These are phyloP conservation scores for Bursaphelenchus okinawaensis DNA, from an alignment of 2,888 invertebrate genomes.

Conservation along the genomic window DNA sequence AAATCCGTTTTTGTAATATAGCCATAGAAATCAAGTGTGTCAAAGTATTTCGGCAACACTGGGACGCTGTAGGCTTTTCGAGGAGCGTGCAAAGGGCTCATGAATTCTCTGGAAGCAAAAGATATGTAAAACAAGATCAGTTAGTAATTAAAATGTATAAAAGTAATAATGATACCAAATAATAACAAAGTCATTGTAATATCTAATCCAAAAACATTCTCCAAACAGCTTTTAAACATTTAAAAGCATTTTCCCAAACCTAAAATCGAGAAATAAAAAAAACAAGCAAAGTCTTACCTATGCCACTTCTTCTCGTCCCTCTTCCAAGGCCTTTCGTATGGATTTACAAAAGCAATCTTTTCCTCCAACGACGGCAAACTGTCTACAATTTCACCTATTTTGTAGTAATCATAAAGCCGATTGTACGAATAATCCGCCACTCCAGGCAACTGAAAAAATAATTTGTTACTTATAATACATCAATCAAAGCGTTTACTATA, in stretches of 20 bases:
- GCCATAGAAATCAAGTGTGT: constrained; percentile 45
- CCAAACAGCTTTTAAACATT: too few relatives aligned
- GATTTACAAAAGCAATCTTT: constrained; percentile 51
- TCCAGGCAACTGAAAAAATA: background rate
- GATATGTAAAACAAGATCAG: background rate
- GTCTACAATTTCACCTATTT: constrained; percentile 46
- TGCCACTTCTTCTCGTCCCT: constrained; percentile 48
- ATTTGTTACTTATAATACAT: too few relatives aligned
- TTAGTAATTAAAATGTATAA: too few relatives aligned
- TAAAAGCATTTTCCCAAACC: too few relatives aligned
- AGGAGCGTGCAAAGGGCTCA: constrained; percentile 39
- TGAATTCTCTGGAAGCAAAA: constrained; percentile 35
- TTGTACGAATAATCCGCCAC: background rate
- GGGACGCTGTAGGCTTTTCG: constrained; percentile 51
- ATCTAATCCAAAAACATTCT: constrained; percentile 16
- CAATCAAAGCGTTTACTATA: too few relatives aligned
- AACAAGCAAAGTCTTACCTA: constrained; percentile 27
- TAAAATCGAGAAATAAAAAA: too few relatives aligned
- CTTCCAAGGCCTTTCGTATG: constrained; percentile 53
- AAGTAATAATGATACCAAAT: too few relatives aligned
- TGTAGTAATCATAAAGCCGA: constrained; percentile 49
- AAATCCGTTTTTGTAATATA: constrained; percentile 50
- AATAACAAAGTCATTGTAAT: background rate
- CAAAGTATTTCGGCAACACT: constrained; percentile 44
- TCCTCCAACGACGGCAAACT: constrained; percentile 44